These are phyloP conservation scores for Drosophila micromelanica DNA, from an alignment of 1,140 invertebrate species.

Conservation along the genomic window DNA sequence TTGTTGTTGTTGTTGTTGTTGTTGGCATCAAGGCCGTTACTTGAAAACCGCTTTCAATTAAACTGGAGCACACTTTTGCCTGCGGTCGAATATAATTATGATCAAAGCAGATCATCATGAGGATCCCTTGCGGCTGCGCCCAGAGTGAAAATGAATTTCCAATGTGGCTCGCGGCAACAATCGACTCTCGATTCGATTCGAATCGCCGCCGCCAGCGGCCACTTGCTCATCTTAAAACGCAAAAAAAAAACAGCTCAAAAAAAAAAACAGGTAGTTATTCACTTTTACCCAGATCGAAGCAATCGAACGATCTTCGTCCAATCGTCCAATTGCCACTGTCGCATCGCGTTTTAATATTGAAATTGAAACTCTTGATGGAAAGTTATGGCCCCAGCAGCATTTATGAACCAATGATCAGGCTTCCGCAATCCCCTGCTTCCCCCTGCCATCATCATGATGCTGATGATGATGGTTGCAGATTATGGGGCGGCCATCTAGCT, in stretches of 20 bases:
- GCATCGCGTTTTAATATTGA: slow-evolving; percentile 58
- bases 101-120: slow-evolving; percentile 32
- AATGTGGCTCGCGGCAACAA: slow-evolving; percentile 61
- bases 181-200: slow-evolving; percentile 1
- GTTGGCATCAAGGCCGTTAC: slow-evolving; percentile 62
- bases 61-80: slow-evolving; percentile 81
- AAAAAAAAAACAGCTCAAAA: slow-evolving; percentile 10
- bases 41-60: slow-evolving; percentile 79
- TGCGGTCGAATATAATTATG: slow-evolving; percentile 60
- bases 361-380: slow-evolving; percentile 76
- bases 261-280: slow-evolving; percentile 72
- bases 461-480: slow-evolving; percentile 68
- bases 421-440: neutral
- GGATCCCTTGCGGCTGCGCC: slow-evolving; percentile 65
- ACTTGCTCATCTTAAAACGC: slow-evolving; percentile 39
- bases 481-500: slow-evolving; percentile 67
- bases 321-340: slow-evolving; percentile 38
- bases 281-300: slow-evolving; percentile 61
- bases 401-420: slow-evolving; percentile 19
- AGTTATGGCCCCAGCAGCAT: slow-evolving; percentile 58
- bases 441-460: slow-evolving; percentile 25
- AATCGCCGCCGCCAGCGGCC: too few relatives aligned
- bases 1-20: slow-evolving; percentile 26
- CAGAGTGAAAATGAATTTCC: slow-evolving; percentile 74
- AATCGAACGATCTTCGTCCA: slow-evolving; percentile 16